Evolutionary conservation across 2,888 invertebrate species (phyloP), one percentile per base, ranked within the genome.

Genomic region (Pimpla rufipes): DNA sequence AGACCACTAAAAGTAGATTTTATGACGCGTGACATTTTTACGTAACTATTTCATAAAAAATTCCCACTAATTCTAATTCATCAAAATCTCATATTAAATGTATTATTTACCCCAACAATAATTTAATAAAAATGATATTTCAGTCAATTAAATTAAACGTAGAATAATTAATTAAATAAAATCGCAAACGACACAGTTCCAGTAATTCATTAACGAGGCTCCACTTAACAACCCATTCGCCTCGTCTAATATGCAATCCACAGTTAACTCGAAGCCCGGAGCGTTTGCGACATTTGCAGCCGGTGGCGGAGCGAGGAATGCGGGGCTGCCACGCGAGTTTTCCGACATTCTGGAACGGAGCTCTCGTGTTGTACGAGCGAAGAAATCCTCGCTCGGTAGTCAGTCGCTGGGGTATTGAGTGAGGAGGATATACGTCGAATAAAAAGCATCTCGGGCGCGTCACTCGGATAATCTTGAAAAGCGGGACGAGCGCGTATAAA

Each of bases 311-410:
- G 8, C 0, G 5, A 13, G 50, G 37, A 66, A 40, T 77, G 40
- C 59, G 16, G n/a, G n/a, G 59, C n/a, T 64, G 55, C 10, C 55
- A 37, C 70, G 45, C 37, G 66, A 29, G 50, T 73, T 59, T 73
- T 40, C 52, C 62, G 73, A 77, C 73, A 81, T 81, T 77, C 77
- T 78, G 81, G 77, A 82, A 64, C 73, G 62, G 50, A 55, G 73
- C 77, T 68, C 73, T 67, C 73, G 62, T 68, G 29, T 29, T 29
- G 5, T 64, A 50, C 73, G 62, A 77, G 74, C 78, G 37, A 62
- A 68, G 52, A 47, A 74, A 81, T 64, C 52, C 29, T 2, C 29
- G 29, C 5, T 5, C 29, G 29, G 3, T 5, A 42, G 52, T 59
- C 10, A 23, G 67, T 57, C 29, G 57, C 47, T 67, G 29, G 5